Conservation (phyloP, 1,140 invertebrate genomes). For the Zaprionus taronus region DNA sequence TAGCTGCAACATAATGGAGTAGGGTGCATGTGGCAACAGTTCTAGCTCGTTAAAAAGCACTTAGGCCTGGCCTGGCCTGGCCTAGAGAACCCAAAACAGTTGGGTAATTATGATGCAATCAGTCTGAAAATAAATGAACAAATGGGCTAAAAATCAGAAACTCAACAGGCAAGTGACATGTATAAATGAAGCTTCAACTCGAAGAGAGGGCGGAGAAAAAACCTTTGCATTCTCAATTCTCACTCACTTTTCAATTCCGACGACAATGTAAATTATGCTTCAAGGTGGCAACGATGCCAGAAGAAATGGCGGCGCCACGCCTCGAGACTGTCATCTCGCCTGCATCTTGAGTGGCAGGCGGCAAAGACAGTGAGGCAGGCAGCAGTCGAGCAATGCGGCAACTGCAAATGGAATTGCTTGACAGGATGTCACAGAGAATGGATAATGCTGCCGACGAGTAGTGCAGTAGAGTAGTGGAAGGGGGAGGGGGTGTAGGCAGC, state of each 20-base stretch:
- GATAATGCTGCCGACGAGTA: conserved; percentile 14
- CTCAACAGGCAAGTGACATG: conserved; percentile 61
- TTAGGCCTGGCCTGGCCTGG: conserved; percentile 52
- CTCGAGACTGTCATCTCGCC: conserved; percentile 57
- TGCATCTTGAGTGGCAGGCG: conserved; percentile 60
- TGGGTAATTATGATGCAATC: conserved; percentile 79
- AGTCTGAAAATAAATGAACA: conserved; percentile 57
- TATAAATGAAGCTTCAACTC: conserved; percentile 53
- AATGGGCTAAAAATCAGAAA: conserved; percentile 54
- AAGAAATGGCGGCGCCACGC: conserved; percentile 58
- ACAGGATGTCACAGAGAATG: conserved; percentile 41
- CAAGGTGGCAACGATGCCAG: conserved; percentile 39
- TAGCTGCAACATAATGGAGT: conserved; percentile 29
- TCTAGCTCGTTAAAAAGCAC: conserved; percentile 75
- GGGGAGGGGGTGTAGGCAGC: conserved; percentile 1
- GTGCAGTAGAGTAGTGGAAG: background rate
- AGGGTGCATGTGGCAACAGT: background rate
- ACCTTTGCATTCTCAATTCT: background rate
- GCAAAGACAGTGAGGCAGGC: conserved; percentile 3
- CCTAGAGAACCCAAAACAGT: conserved; percentile 4
- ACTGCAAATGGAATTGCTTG: conserved; percentile 75
- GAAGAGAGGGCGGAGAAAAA: too few species aligned
- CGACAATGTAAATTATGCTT: conserved; percentile 73
- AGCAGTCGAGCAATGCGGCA: conserved; percentile 55
- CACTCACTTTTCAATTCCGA: conserved; percentile 37